Base-by-base conservation (phyloP, 2,888 invertebrate genomes). In the Drosophila monieri region DNA sequence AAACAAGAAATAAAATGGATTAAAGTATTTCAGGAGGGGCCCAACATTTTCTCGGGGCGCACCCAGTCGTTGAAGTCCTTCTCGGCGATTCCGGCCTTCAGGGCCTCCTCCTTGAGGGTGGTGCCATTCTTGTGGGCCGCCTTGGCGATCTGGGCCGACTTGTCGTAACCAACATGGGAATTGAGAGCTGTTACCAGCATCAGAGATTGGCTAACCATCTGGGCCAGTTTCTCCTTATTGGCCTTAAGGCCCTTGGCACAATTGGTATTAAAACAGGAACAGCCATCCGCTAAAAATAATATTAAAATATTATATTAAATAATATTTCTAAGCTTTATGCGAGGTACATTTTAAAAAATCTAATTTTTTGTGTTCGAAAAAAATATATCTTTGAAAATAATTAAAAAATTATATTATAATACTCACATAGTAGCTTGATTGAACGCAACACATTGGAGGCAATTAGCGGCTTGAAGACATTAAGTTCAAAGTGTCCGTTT, bases 111-210 rank as follows among this genome's bases (percentile, higher is more conserved):
- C 89, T 97, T 97, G 30, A 99, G 92, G 0, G 96, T 98, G 0
- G 95, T 93, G 1, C 96, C 96, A 88, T 98, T 96, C 85, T 95
- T 95, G 91, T 98, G 98, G 0, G 98, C 99, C n/a, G 96, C 95
- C 91, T 98, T 99, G 0, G 99, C 99, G 80, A 99, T 98, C 86
- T 94, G 93, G 0, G 98, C 97, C 12, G 98, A 95, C 93, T 96
- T 98, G 90, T 99, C 99, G 89, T 99, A 99, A 47, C 98, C 99
- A 89, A 99, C 98, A 91, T 98, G 97, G 0, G 98, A 97, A 92
- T 98, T 98, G 61, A 99, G 94, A 0, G 98, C 98, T 0, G 99
- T 99, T 67, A 98, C 99, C 85, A 99, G 93, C 98, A 99, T 99
- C 65, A 99, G 94, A 3, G 98, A 98, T 89, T 98, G 97, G 68